Evolutionary conservation across 2,797 vertebrate genomes (phyloP).

Genomic region (Hafferia zeledoni): DNA sequence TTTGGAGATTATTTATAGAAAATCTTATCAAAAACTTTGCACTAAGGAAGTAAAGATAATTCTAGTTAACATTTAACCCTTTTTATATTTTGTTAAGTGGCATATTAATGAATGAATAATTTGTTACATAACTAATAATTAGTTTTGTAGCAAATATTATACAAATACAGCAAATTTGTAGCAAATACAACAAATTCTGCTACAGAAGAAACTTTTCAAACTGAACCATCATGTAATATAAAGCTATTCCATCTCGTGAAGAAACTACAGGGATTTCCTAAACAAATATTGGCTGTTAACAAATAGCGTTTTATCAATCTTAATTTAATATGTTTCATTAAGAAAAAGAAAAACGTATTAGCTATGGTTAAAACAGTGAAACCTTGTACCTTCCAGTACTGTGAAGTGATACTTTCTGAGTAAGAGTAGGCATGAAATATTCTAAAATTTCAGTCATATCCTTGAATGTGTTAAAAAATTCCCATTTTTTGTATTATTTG

Average conservation of each 20-base stretch:
- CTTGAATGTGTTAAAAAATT: neutral
- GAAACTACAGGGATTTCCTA: neutral
- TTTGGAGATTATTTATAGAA: neutral
- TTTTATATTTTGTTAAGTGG: neutral
- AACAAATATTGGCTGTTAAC: neutral
- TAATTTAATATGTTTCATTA: neutral
- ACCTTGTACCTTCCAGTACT: neutral
- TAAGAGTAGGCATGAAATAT: neutral
- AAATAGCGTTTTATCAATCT: neutral
- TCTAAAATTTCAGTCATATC: neutral
- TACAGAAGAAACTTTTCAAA: neutral
- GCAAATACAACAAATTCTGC: neutral
- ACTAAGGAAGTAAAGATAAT: neutral
- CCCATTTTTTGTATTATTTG: neutral
- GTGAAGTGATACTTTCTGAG: neutral
- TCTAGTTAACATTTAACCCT: neutral
- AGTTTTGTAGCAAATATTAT: neutral
- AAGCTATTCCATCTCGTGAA: neutral
- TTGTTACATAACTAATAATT: neutral
- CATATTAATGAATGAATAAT: neutral
- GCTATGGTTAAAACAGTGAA: neutral
- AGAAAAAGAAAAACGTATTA: neutral
- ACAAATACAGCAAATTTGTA: neutral
- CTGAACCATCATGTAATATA: neutral
- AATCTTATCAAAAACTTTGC: neutral